Percentiles rank a stretch among this genome's conserved stretches.
phyloP scores from a whole-genome alignment of 2,888 invertebrate species.

The Napeogenes inachia region DNA sequence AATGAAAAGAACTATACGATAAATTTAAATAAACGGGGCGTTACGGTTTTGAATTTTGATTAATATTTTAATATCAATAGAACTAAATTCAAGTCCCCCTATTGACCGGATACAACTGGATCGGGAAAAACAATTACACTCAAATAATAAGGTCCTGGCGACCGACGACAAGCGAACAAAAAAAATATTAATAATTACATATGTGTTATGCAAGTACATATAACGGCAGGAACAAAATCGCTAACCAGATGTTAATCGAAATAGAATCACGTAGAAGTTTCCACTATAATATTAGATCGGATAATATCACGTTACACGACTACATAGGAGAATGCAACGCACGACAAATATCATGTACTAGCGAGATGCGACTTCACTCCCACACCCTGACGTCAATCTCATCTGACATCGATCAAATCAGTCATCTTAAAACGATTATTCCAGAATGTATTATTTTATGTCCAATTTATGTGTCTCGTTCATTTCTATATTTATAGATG shows the following conservation, averaged over 20 bases:
- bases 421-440: no score
- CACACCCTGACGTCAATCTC: background rate
- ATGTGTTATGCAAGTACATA: constrained; percentile 8
- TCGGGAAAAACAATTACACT: constrained; percentile 56
- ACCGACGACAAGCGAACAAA: constrained; percentile 14
- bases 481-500: constrained; percentile 10
- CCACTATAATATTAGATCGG: constrained; percentile 5
- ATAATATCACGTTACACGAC: constrained; percentile 15
- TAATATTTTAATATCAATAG: constrained; percentile 16
- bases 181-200: constrained; percentile 9
- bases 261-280: constrained; percentile 29
- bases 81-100: constrained; percentile 54
- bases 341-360: background rate
- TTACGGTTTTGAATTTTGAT: constrained; percentile 8
- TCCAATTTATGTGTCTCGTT: no score
- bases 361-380: background rate
- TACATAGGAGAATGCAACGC: no score
- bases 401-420: no score
- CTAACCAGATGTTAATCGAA: constrained; percentile 23
- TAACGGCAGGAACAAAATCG: constrained; percentile 24
- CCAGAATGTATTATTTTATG: no score
- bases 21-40: constrained; percentile 1
- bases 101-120: constrained; percentile 67
- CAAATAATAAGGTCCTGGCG: constrained; percentile 30
- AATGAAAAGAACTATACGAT: no score